A percentile compares a stretch with the other conserved stretches of the same genome.
These are phyloP conservation scores for Trachops cirrhosus DNA, from an alignment of 2,797 vertebrate species.

Conservation along the genomic window DNA sequence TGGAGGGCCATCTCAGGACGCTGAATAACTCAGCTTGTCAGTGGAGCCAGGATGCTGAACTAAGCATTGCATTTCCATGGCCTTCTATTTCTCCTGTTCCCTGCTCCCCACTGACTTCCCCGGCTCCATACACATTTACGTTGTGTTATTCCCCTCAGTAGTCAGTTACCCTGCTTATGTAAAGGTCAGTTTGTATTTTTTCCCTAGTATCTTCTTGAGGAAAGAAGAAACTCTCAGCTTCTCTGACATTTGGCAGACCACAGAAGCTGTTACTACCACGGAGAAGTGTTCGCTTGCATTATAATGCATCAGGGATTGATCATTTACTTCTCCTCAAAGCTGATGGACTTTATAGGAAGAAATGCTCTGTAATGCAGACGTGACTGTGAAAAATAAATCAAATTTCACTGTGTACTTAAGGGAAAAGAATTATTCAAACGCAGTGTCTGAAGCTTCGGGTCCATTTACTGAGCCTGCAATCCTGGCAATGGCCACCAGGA, in stretches of 20 bases:
- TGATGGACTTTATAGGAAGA: constrained; percentile 64
- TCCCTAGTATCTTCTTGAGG: neutral
- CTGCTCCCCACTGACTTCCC: fast-evolving
- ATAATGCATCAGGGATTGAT: constrained; percentile 51
- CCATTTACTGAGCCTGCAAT: neutral
- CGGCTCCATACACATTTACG: neutral
- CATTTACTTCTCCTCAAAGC: constrained; percentile 58
- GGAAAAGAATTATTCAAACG: constrained; percentile 67
- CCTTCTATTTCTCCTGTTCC: neutral
- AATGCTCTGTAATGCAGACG: constrained; percentile 51
- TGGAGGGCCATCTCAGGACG: neutral
- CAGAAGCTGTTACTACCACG: neutral
- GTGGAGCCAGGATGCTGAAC: neutral
- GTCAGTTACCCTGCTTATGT: neutral
- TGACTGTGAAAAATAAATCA: constrained; percentile 71
- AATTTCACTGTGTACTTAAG: constrained; percentile 65
- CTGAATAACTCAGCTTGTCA: no score
- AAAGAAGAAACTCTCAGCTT: neutral
- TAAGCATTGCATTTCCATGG: fast-evolving
- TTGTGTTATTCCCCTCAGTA: neutral
- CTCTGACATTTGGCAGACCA: neutral
- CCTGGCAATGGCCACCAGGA: constrained; percentile 68
- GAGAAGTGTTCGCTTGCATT: neutral
- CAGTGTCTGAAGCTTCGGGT: neutral
- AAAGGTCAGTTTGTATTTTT: constrained; percentile 38